Percentiles rank a stretch among this genome's conserved stretches.
phyloP scores from a whole-genome alignment of 2,797 vertebrate species.

The Scleropages formosus region DNA sequence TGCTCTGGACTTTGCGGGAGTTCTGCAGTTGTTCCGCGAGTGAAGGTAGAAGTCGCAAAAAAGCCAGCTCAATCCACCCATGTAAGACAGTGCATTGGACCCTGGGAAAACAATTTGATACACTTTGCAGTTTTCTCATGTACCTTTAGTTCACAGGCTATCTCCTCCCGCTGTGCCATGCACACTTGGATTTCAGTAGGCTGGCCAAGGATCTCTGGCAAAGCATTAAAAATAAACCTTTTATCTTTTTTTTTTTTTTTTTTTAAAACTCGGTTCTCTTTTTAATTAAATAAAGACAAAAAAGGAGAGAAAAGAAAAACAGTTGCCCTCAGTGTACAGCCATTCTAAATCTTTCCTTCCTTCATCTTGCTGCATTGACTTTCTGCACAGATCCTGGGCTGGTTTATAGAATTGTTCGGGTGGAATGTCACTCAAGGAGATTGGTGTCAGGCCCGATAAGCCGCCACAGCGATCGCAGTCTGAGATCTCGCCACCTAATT shows the following conservation, averaged over 20 bases:
- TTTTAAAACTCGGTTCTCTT: conserved; percentile 34
- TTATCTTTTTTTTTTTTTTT: conserved; percentile 39
- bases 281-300: conserved; percentile 43
- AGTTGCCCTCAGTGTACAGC: conserved; percentile 22
- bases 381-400: conserved; percentile 44
- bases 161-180: conserved; percentile 21
- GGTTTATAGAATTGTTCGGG: conserved; percentile 48
- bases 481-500: conserved; percentile 48
- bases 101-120: conserved; percentile 14
- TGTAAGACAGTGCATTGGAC: conserved; percentile 11
- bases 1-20: not conserved
- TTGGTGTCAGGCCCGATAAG: conserved; percentile 48
- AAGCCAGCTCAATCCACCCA: not conserved
- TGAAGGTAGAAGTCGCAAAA: not conserved
- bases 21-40: not conserved
- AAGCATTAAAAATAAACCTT: conserved; percentile 37
- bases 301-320: conserved; percentile 28
- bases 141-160: conserved; percentile 12
- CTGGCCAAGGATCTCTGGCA: conserved; percentile 32
- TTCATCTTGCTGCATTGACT: conserved; percentile 47
- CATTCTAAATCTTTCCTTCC: conserved; percentile 35
- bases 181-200: conserved; percentile 19
- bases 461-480: conserved; percentile 43
- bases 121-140: conserved; percentile 20
- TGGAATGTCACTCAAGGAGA: conserved; percentile 56